Conservation (phyloP, 2,113 vertebrate species). For the Corydoras maculifer region DNA sequence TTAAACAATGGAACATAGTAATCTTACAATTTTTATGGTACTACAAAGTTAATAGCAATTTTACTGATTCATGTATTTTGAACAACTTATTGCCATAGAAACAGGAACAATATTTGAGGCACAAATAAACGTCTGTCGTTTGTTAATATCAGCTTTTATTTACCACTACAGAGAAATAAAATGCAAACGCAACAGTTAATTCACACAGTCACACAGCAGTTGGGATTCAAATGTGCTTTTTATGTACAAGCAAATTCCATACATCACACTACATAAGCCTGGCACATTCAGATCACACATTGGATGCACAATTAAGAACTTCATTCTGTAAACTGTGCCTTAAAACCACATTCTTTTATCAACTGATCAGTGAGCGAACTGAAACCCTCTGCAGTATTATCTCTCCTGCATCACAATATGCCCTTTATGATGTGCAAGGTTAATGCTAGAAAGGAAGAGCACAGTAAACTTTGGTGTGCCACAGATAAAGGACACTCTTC, state of each 20-base stretch:
- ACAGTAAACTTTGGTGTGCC: constrained; percentile 30
- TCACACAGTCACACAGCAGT: constrained; percentile 56
- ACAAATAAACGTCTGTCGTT: constrained; percentile 21
- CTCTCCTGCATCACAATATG: not conserved
- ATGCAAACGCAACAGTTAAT: constrained; percentile 51
- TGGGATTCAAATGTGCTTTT: constrained; percentile 46
- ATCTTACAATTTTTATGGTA: too few species aligned
- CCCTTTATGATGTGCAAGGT: not conserved
- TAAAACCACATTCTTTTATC: constrained; percentile 26
- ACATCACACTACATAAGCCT: constrained; percentile 46
- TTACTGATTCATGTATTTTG: too few species aligned
- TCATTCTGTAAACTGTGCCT: constrained; percentile 26
- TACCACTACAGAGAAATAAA: constrained; percentile 56
- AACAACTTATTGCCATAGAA: too few species aligned
- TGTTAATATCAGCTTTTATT: constrained; percentile 55
- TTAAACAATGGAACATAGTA: too few species aligned
- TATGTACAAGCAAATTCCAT: constrained; percentile 51
- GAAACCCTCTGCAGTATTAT: not conserved
- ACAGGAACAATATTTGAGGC: not conserved
- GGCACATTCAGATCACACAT: constrained; percentile 51
- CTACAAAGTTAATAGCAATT: too few species aligned
- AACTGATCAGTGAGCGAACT: constrained; percentile 10
- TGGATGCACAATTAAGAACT: constrained; percentile 27
- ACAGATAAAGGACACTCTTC: constrained; percentile 25
- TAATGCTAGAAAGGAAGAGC: constrained; percentile 4